Percentiles rank a stretch among this genome's conserved stretches.
phyloP scores from a whole-genome alignment of 2,888 invertebrate species.

The Dolomedes plantarius region DNA sequence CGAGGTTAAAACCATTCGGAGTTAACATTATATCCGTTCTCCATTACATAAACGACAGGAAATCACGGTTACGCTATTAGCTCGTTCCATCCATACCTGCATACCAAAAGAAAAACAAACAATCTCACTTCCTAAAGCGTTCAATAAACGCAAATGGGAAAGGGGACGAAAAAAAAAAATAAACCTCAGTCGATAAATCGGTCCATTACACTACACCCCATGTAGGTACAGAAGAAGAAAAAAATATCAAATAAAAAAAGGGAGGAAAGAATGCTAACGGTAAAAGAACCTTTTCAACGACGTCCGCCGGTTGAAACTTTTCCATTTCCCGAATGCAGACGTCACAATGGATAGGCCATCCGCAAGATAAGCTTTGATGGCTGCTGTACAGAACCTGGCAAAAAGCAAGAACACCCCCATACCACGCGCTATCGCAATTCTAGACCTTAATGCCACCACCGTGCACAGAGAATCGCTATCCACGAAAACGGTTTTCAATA shows the following conservation, averaged over 20 bases:
- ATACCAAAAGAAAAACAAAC: slow-evolving; percentile 5
- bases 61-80: not conserved
- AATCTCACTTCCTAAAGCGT: slow-evolving; percentile 9
- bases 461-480: slow-evolving; percentile 45
- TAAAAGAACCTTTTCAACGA: slow-evolving; percentile 54
- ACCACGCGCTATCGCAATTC: slow-evolving; percentile 65
- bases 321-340: slow-evolving; percentile 43
- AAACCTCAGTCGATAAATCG: slow-evolving; percentile 46
- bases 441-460: slow-evolving; percentile 34
- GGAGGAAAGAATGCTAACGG: slow-evolving; percentile 17
- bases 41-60: slow-evolving; percentile 3
- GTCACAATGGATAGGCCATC: slow-evolving; percentile 63
- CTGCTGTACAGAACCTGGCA: slow-evolving; percentile 49
- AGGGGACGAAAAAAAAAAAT: not conserved
- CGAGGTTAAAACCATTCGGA: not conserved
- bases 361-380: slow-evolving; percentile 69
- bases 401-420: slow-evolving; percentile 38
- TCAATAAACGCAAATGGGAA: slow-evolving; percentile 13
- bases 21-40: slow-evolving; percentile 13
- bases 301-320: slow-evolving; percentile 50
- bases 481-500: slow-evolving; percentile 70
- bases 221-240: slow-evolving; percentile 49
- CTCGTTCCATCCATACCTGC: slow-evolving; percentile 7
- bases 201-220: slow-evolving; percentile 44
- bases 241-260: not conserved